Conservation (phyloP, 1,140 invertebrate genomes). For the Patella vulgata region DNA sequence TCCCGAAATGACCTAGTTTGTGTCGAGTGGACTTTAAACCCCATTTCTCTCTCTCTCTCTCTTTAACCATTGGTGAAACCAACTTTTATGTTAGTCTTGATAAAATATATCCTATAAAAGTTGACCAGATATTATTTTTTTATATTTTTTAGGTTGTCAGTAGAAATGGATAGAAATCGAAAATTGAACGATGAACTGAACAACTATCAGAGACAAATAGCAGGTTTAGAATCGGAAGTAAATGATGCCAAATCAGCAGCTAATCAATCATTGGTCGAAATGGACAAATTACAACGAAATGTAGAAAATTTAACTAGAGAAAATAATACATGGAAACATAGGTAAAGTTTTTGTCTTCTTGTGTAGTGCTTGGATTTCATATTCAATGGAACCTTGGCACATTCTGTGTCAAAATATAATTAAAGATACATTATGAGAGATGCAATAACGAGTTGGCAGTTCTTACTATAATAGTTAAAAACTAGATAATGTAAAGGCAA, state of each 20-base stretch:
- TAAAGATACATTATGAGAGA: too few species aligned
- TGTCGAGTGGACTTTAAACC: too few species aligned
- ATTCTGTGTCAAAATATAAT: too few species aligned
- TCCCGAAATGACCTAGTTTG: too few species aligned
- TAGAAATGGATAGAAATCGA: slow-evolving; percentile 44
- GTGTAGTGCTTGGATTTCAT: background rate
- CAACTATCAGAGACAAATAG: slow-evolving; percentile 34
- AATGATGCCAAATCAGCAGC: slow-evolving; percentile 23
- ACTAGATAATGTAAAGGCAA: too few species aligned
- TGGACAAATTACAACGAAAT: slow-evolving; percentile 39
- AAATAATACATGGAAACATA: slow-evolving; percentile 43
- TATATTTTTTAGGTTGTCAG: slow-evolving; percentile 32
- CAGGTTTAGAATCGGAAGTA: slow-evolving; percentile 35
- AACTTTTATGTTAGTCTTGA: background rate
- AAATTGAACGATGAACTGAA: slow-evolving; percentile 48
- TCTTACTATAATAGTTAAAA: too few species aligned
- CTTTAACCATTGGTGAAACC: too few species aligned
- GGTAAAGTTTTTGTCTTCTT: slow-evolving; percentile 27
- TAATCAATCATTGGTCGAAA: slow-evolving; percentile 24
- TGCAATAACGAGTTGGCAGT: too few species aligned
- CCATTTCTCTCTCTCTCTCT: too few species aligned
- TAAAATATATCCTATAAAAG: background rate
- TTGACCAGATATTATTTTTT: background rate
- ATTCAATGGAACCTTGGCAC: background rate
- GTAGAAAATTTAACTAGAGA: slow-evolving; percentile 44